phyloP scores from a whole-genome alignment of 2,113 vertebrate species.

The Myotis davidii region DNA sequence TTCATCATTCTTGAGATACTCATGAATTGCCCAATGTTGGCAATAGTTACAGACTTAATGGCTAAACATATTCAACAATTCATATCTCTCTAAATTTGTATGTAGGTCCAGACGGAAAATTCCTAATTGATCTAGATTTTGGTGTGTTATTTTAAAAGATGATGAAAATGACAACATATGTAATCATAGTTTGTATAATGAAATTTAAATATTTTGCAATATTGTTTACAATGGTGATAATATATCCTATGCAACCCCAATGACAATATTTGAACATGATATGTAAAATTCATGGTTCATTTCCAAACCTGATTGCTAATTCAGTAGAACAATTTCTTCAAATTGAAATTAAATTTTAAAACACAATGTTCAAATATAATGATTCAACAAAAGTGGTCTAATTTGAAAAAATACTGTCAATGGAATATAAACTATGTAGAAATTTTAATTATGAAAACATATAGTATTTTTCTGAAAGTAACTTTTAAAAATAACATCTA shows the following conservation, averaged over 20 bases:
- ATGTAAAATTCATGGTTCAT: neutral
- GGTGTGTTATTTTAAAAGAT: constrained; percentile 14
- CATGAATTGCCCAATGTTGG: neutral
- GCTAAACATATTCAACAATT: constrained; percentile 22
- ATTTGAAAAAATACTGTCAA: neutral
- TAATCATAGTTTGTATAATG: neutral
- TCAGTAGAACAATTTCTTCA: neutral
- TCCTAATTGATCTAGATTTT: neutral
- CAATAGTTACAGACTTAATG: neutral
- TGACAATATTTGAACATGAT: neutral
- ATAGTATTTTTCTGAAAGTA: neutral
- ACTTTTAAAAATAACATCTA: constrained; percentile 25
- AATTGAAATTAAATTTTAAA: neutral
- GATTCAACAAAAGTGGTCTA: neutral
- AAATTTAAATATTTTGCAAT: constrained; percentile 41
- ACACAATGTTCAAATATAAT: neutral
- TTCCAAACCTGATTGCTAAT: neutral
- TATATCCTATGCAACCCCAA: neutral
- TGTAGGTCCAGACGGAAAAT: neutral
- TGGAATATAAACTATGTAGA: neutral
- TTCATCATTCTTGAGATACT: neutral
- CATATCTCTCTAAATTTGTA: neutral
- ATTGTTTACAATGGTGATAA: neutral
- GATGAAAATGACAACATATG: neutral
- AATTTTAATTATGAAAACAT: neutral